A percentile compares a stretch with the other conserved stretches of the same genome.
Evolutionary conservation across 2,113 vertebrate species (phyloP).

Genomic region (Sakesphorus luctuosus): DNA sequence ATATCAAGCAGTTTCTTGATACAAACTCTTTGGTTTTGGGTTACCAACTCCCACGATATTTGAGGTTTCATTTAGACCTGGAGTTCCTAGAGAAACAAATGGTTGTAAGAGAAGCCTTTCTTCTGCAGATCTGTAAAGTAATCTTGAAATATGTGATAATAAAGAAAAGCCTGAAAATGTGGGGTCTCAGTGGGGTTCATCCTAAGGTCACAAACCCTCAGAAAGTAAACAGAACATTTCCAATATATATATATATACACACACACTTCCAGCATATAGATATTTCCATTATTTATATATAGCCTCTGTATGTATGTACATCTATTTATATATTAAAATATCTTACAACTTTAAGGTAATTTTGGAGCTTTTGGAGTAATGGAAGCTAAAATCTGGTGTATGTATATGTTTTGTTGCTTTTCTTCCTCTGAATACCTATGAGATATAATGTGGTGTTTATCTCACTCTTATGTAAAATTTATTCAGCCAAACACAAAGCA

Average conservation of each 20-base stretch:
- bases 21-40: not conserved
- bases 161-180: constrained; percentile 24
- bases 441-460: not conserved
- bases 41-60: constrained; percentile 37
- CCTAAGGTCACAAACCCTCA: not conserved
- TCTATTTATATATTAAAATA: not conserved
- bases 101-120: constrained; percentile 8
- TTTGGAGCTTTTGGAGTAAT: not conserved
- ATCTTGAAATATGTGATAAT: not conserved
- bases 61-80: constrained; percentile 31
- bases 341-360: not conserved
- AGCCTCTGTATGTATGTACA: not conserved
- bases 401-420: not conserved
- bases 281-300: not conserved
- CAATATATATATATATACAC: not conserved
- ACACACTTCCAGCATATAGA: not conserved
- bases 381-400: not conserved
- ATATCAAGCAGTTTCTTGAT: not conserved
- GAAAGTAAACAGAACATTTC: constrained; percentile 32
- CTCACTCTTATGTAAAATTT: not conserved
- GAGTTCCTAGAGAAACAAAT: constrained; percentile 48
- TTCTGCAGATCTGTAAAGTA: not conserved
- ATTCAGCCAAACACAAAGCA: not conserved
- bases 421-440: not conserved
- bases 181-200: not conserved